phyloP scores from a whole-genome alignment of 2,113 vertebrate genomes.

The Propithecus coquereli region DNA sequence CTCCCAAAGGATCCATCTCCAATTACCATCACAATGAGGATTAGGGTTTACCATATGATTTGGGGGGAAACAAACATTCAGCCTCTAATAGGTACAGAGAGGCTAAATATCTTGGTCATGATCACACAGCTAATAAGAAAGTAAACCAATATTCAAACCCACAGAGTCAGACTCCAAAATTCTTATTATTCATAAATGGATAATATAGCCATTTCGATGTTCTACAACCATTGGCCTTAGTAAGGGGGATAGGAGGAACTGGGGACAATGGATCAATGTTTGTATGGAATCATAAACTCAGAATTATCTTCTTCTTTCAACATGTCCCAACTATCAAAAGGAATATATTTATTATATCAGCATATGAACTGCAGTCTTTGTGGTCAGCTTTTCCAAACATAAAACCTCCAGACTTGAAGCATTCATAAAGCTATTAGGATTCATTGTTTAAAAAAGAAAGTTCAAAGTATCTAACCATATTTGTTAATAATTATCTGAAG shows the following conservation, averaged over 20 bases:
- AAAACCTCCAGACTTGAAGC: neutral
- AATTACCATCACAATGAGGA: neutral
- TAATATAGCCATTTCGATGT: neutral
- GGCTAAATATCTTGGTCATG: neutral
- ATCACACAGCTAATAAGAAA: neutral
- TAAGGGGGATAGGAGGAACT: neutral
- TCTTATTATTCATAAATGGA: neutral
- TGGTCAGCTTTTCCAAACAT: neutral
- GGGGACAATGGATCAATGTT: neutral
- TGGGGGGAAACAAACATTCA: neutral
- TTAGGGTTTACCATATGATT: neutral
- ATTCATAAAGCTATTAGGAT: neutral
- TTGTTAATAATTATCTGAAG: neutral
- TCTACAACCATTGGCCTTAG: neutral
- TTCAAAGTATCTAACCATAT: neutral
- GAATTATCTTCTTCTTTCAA: constrained; percentile 1
- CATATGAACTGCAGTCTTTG: neutral
- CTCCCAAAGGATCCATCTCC: neutral
- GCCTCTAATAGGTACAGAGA: neutral
- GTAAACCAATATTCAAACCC: neutral
- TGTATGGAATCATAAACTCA: neutral
- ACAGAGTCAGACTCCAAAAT: neutral
- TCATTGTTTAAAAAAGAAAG: neutral
- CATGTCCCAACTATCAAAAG: neutral
- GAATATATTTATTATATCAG: neutral